Percentiles rank a stretch among this genome's conserved stretches.
Conservation (phyloP, 92 coral and sea anemone species). For the Muricea muricata region DNA sequence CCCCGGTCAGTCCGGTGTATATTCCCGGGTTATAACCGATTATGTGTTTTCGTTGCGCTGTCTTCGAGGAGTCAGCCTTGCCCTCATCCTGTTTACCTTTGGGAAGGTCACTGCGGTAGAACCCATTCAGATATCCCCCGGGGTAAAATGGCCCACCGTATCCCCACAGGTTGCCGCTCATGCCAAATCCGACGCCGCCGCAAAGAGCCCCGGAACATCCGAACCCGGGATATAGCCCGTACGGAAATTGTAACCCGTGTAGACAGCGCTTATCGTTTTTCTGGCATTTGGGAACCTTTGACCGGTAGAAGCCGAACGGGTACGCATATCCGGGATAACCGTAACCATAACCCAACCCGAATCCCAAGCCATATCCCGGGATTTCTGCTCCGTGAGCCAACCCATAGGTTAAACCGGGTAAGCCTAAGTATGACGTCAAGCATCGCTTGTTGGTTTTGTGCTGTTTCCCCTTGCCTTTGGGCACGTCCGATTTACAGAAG, state of each 20-base stretch:
- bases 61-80: slow-evolving; percentile 11
- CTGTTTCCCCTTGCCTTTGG: slow-evolving; percentile 7
- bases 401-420: slow-evolving; percentile 12
- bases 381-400: slow-evolving; percentile 15
- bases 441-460: slow-evolving; percentile 1
- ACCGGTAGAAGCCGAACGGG: slow-evolving; percentile 8
- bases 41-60: slow-evolving; percentile 63
- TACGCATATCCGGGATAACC: slow-evolving; percentile 15
- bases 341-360: slow-evolving; percentile 8
- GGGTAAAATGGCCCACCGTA: slow-evolving; percentile 4
- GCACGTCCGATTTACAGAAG: slow-evolving; percentile 26
- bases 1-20: slow-evolving; percentile 57
- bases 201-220: slow-evolving; percentile 27
- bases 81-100: background rate
- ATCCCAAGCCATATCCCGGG: slow-evolving; percentile 29
- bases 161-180: slow-evolving; percentile 42
- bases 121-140: slow-evolving; percentile 13
- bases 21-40: slow-evolving; percentile 92
- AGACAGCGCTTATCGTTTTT: slow-evolving; percentile 27
- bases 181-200: background rate
- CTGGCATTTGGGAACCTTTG: slow-evolving; percentile 6
- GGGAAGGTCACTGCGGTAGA: slow-evolving; percentile 14
- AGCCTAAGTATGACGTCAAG: background rate
- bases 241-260: slow-evolving; percentile 26
- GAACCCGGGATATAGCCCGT: slow-evolving; percentile 30